Percentiles rank a stretch among this genome's conserved stretches.
Evolutionary conservation across 2,113 vertebrate genomes (phyloP).

Genomic region (Dicentrarchus labrax): DNA sequence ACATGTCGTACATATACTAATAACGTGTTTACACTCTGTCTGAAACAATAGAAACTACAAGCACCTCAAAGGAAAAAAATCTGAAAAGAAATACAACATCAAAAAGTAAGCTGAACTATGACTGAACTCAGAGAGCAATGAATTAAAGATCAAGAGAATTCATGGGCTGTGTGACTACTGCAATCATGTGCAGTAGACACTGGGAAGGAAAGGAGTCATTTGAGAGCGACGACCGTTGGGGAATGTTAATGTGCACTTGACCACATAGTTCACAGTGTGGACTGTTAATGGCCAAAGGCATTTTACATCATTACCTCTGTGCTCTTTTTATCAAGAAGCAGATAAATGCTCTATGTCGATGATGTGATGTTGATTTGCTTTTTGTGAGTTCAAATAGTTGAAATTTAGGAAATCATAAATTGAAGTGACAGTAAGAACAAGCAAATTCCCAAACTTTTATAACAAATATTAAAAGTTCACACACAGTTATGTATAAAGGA

Average conservation of each 20-base stretch:
- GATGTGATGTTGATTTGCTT: neutral
- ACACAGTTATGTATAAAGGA: neutral
- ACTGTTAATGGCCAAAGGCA: conserved; percentile 12
- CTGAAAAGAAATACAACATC: conserved; percentile 14
- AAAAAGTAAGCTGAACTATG: conserved; percentile 61
- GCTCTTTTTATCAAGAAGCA: neutral
- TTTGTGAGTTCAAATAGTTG: too few species aligned
- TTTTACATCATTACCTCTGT: neutral
- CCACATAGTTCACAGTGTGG: conserved; percentile 18
- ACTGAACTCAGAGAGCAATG: conserved; percentile 72
- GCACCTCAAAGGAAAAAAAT: conserved; percentile 5
- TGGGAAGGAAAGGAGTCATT: conserved; percentile 34
- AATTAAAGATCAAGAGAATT: conserved; percentile 78
- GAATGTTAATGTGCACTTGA: conserved; percentile 45
- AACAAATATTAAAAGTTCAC: neutral
- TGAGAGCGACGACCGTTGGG: conserved; percentile 13
- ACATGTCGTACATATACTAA: neutral
- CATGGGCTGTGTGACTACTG: conserved; percentile 47
- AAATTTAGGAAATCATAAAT: too few species aligned
- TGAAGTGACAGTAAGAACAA: neutral
- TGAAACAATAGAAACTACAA: neutral
- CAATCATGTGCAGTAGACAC: conserved; percentile 13
- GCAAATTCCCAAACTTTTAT: neutral
- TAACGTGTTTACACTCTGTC: neutral
- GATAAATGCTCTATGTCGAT: neutral